Evolutionary conservation across 2,888 invertebrate genomes (phyloP).

Genomic region (Tortricodes alternella): DNA sequence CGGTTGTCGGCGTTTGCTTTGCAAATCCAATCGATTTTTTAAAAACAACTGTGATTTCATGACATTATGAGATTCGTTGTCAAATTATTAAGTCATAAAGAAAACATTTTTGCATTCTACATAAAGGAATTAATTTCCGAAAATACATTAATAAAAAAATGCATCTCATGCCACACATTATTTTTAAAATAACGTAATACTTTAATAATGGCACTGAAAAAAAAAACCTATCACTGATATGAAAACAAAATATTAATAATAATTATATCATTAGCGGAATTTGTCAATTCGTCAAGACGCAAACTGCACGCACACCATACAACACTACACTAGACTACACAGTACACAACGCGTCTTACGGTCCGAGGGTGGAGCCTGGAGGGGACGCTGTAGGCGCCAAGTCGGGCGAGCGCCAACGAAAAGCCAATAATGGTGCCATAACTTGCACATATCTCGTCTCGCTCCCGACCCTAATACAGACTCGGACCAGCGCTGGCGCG

Average conservation of each 20-base stretch:
- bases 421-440: not conserved
- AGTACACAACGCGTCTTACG: not conserved
- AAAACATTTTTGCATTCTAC: slow-evolving; percentile 49
- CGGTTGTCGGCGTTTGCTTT: slow-evolving; percentile 61
- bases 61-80: slow-evolving; percentile 74
- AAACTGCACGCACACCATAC: slow-evolving; percentile 50
- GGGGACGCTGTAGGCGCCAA: not conserved
- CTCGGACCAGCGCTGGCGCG: slow-evolving; percentile 5
- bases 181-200: slow-evolving; percentile 79
- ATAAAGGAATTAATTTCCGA: slow-evolving; percentile 49
- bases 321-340: slow-evolving; percentile 15
- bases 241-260: slow-evolving; percentile 52
- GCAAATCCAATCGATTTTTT: slow-evolving; percentile 61
- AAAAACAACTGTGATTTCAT: slow-evolving; percentile 50
- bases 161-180: slow-evolving; percentile 79
- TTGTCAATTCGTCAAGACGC: slow-evolving; percentile 62
- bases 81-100: slow-evolving; percentile 46
- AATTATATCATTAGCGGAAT: slow-evolving; percentile 49
- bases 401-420: not conserved
- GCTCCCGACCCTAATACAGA: not conserved
- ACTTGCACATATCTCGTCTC: not conserved
- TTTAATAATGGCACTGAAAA: slow-evolving; percentile 78
- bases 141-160: slow-evolving; percentile 60
- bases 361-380: not conserved
- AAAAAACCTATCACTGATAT: slow-evolving; percentile 53